Percentiles rank a stretch among this genome's conserved stretches.
Conservation (phyloP, 1,140 invertebrate genomes). For the Monochamus saltuarius region DNA sequence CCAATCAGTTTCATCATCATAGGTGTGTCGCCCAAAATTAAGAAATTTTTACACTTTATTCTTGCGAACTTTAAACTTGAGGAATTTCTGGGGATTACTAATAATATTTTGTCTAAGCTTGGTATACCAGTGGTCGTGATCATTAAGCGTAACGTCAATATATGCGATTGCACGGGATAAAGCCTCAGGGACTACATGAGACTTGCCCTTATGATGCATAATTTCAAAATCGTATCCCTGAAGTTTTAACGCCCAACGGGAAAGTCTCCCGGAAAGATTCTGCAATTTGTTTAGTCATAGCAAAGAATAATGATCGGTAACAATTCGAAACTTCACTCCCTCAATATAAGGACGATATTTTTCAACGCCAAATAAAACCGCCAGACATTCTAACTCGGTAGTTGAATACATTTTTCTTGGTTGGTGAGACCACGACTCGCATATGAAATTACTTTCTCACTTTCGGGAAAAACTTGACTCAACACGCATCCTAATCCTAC, state of each 20-base stretch:
- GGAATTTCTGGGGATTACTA: conserved; percentile 10
- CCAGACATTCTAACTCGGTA: conserved; percentile 55
- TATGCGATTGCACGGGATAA: conserved; percentile 31
- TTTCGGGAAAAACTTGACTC: conserved; percentile 30
- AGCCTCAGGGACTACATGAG: conserved; percentile 47
- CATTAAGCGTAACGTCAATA: neutral
- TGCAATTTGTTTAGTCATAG: conserved; percentile 52
- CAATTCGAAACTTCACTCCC: conserved; percentile 50
- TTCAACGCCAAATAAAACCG: conserved; percentile 50
- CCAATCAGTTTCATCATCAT: conserved; percentile 20
- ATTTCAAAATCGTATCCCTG: conserved; percentile 51
- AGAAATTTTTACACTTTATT: conserved; percentile 11
- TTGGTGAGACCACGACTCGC: conserved; percentile 45
- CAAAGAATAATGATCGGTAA: conserved; percentile 55
- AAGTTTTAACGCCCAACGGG: conserved; percentile 51
- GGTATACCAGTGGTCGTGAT: conserved; percentile 16
- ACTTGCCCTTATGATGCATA: conserved; percentile 43
- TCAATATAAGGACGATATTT: conserved; percentile 52
- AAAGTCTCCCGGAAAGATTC: conserved; percentile 49
- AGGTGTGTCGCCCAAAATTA: neutral
- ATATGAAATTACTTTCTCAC: conserved; percentile 47
- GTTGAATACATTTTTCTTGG: conserved; percentile 51
- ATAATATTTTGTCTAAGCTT: conserved; percentile 1
- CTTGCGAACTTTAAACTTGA: conserved; percentile 11
- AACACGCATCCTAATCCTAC: conserved; percentile 40